Evolutionary conservation across 1,140 invertebrate species (phyloP), one percentile per base, ranked within the genome.

Genomic region (Drosophila trapezifrons): DNA sequence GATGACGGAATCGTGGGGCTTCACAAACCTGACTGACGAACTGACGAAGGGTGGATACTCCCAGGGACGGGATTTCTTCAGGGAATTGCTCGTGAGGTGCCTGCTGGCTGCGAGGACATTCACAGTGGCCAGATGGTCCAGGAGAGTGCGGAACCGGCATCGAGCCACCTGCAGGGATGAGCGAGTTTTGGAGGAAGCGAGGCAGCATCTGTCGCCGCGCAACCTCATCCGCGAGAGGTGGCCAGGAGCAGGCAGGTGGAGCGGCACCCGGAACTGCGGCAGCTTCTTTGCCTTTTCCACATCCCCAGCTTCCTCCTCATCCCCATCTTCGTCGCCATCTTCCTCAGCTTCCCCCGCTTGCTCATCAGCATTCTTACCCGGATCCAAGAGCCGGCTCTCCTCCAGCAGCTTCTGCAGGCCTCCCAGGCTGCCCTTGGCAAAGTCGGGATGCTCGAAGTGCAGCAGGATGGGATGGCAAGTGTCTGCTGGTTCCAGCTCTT

Each of bases 1-100:
- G 15, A 76, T 47, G 3, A 69, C 58, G 0, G 83, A 89, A 0
- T 89, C 76, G 17, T 67, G 45, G 0, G 83, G 83, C 45, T 67
- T 76, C 0, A 67, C 65, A 22, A 58, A 64, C 35, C 74, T 77
- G 15, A 40, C n/a, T 9, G 35, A 3, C 15, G 35, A 18, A 1
- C 29, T 49, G 32, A 8, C 37, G 38, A 27, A 38, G 17, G 4
- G 25, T 10, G 13, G 29, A 46, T 10, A 15, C 17, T 54, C 13
- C 51, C 13, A 37, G 18, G 29, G 13, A 35, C 49, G 29, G 18
- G 12, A 2, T 1, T 20, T 52, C 13, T n/a, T 52, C 12, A 35
- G 35, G 0, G 17, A 4, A 15, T 12, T 1, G 0, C 15, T 8
- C 17, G 10, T 12, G 10, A 37, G 13, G 0, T 22, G 8, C 8